phyloP scores from a whole-genome alignment of 2,113 vertebrate species.

The Nycticorax nycticorax region DNA sequence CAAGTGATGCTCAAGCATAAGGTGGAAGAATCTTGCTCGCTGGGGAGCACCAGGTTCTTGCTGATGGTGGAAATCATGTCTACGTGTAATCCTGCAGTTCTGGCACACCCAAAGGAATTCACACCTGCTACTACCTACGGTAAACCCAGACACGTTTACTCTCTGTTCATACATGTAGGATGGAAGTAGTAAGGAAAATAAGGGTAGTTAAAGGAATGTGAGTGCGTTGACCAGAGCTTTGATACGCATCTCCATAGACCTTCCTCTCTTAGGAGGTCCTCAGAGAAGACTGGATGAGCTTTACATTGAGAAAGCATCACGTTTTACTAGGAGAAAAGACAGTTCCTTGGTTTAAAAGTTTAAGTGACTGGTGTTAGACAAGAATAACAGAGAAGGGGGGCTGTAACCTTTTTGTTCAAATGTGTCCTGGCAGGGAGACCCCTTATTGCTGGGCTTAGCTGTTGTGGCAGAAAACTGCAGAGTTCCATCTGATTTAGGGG shows the following conservation, averaged over 20 bases:
- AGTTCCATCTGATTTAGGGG: neutral
- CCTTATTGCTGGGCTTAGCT: neutral
- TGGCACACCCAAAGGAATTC: neutral
- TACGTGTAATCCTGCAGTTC: neutral
- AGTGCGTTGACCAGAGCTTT: neutral
- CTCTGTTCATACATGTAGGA: accelerated
- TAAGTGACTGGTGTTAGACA: neutral
- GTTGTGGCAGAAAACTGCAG: neutral
- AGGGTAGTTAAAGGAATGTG: accelerated
- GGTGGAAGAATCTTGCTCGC: neutral
- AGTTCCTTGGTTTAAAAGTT: neutral
- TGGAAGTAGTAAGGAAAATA: neutral
- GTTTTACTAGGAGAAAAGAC: neutral
- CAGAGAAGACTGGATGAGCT: neutral
- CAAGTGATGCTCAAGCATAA: neutral
- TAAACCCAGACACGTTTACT: neutral
- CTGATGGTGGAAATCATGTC: neutral
- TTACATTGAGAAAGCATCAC: neutral
- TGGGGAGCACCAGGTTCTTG: neutral
- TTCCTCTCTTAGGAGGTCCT: neutral
- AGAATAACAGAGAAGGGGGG: neutral
- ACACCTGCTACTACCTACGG: neutral
- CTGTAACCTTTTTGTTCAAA: accelerated
- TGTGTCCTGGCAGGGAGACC: neutral
- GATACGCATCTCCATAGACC: neutral